A percentile compares a stretch with the other conserved stretches of the same genome.
Conservation (phyloP, 2,888 invertebrate species). For the Hipparchia semele region DNA sequence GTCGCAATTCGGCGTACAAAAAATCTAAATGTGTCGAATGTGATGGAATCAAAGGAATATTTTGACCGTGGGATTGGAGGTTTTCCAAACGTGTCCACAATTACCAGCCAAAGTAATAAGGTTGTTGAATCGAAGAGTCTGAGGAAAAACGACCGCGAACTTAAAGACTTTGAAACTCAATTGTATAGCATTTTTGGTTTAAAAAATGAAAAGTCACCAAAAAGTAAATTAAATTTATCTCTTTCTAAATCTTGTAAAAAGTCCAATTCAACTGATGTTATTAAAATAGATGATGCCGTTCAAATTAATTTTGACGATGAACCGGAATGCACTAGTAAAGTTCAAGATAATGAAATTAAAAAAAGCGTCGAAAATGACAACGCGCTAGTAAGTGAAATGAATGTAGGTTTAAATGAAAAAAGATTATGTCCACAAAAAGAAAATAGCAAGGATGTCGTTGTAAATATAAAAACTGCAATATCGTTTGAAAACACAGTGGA, state of each 20-base stretch:
- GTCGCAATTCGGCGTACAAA: background rate
- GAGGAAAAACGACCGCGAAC: background rate
- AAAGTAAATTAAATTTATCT: slow-evolving; percentile 24
- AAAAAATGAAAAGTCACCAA: slow-evolving; percentile 1
- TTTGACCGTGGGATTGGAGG: background rate
- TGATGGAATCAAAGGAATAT: background rate
- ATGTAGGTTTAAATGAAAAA: background rate
- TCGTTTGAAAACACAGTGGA: background rate
- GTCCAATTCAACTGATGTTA: background rate
- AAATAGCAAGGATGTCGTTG: background rate
- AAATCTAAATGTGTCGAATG: background rate
- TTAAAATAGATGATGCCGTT: background rate
- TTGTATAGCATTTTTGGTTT: slow-evolving; percentile 17
- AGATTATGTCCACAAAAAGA: background rate
- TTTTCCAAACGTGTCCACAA: background rate
- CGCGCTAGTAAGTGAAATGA: background rate
- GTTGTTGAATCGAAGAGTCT: background rate
- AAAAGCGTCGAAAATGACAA: background rate
- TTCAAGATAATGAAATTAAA: background rate
- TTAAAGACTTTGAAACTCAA: slow-evolving; percentile 17
- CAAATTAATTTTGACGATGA: slow-evolving; percentile 3
- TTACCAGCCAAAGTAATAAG: background rate
- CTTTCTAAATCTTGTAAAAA: slow-evolving; percentile 26
- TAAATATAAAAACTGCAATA: background rate
- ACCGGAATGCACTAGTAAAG: background rate